phyloP scores from a whole-genome alignment of 2,888 invertebrate genomes.

The Drosophila suboccidentalis region DNA sequence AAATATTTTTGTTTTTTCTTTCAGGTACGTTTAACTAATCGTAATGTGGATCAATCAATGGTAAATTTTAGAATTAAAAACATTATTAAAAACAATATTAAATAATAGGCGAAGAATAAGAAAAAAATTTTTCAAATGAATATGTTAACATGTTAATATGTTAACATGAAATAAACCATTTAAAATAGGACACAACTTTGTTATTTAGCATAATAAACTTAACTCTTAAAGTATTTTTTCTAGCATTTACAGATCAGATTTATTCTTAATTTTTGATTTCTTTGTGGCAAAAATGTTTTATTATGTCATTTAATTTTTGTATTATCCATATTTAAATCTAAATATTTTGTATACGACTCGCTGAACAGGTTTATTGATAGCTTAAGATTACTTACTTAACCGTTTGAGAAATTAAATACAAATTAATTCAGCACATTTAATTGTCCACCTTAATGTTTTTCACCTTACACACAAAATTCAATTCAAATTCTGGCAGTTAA shows the following conservation, averaged over 20 bases:
- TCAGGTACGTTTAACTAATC: slow-evolving; percentile 49
- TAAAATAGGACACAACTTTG: too few relatives aligned
- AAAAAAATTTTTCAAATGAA: too few relatives aligned
- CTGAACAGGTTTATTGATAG: not conserved
- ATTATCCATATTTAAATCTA: too few relatives aligned
- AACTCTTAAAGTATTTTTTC: too few relatives aligned
- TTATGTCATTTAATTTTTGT: too few relatives aligned
- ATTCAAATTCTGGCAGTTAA: not conserved
- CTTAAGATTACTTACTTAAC: not conserved
- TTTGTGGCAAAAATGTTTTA: not conserved
- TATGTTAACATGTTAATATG: too few relatives aligned
- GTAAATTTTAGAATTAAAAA: not conserved
- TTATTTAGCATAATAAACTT: not conserved
- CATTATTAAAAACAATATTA: not conserved
- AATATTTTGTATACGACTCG: too few relatives aligned
- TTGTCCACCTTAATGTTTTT: too few relatives aligned
- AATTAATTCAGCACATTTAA: too few relatives aligned
- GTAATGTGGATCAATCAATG: not conserved
- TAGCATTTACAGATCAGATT: too few relatives aligned
- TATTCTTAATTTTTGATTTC: not conserved
- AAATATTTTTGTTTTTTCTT: slow-evolving; percentile 31
- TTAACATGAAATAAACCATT: too few relatives aligned
- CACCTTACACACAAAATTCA: not conserved
- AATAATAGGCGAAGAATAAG: not conserved
- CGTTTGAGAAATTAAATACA: not conserved